Base-by-base conservation (phyloP, 2,888 invertebrate species). In the Dolichopus griseipennis region DNA sequence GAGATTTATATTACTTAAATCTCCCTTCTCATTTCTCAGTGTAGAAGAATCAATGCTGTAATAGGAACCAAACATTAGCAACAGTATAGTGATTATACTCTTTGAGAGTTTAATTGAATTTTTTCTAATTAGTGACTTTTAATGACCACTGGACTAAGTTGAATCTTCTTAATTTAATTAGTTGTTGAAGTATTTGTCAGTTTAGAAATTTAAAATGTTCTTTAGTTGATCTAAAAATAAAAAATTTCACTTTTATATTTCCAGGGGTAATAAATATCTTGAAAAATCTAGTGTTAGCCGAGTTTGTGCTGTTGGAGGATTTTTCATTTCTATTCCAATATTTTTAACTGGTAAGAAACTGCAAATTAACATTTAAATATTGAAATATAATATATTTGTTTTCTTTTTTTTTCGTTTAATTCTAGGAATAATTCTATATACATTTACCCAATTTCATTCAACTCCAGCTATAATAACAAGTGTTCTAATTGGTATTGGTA, bases 241-340 rank as follows among this genome's bases (percentile, higher is more conserved):
- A 5, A 37, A 37, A 37, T 37, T 37, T 37, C 8, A 7, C 12
- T 37, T 37, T 37, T 67, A 69, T 74, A n/a, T 69, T 73, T 77
- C 72, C 88, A 94, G 95, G 78, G 91, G 93, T 71, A 91, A 92
- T 81, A 93, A 93, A 83, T 96, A 94, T 83, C 85, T 96, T 79
- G 91, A 93, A 81, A 94, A 95, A 82, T 94, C 95, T 67, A 92
- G 95, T 71, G 88, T 92, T 72, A 95, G 93, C 71, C 85, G 95
- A 73, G 90, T 94, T 41, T 93, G 95, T 78, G 95, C 95, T 67
- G 92, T 95, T 72, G 92, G 93, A 75, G 95, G 95, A 72, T 95
- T 95, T 83, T 95, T 95, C 79, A 89, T 95, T 77, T 95, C 95
- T 69, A 93, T 96, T 83, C 95, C 95, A 73, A 91, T 94, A 73